Conservation (phyloP, 2,797 vertebrate genomes). For the Silurus aristotelis region DNA sequence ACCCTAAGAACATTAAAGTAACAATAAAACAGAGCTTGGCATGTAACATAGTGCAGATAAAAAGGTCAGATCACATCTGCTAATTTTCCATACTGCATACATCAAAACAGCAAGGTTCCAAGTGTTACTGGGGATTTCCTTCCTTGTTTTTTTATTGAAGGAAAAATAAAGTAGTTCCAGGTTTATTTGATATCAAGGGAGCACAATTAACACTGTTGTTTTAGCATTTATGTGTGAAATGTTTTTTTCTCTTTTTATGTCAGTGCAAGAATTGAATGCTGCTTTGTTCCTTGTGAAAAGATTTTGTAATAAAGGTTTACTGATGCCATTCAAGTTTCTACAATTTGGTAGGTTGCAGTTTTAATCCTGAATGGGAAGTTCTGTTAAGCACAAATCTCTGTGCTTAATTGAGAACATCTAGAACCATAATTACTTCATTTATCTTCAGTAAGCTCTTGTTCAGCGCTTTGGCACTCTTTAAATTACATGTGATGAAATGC, state of each 20-base stretch:
- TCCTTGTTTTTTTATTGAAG: slow-evolving; percentile 15
- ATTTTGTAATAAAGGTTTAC: slow-evolving; percentile 1
- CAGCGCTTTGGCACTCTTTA: not conserved
- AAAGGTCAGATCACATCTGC: slow-evolving; percentile 40
- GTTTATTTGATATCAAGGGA: slow-evolving; percentile 4
- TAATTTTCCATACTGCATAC: slow-evolving; percentile 52
- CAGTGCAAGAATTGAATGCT: not conserved
- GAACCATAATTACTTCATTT: not conserved
- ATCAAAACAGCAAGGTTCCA: slow-evolving; percentile 13
- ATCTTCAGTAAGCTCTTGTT: not conserved
- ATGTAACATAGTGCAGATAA: slow-evolving; percentile 48
- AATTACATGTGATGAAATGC: not conserved
- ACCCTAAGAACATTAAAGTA: slow-evolving; percentile 44
- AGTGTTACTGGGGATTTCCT: slow-evolving; percentile 25
- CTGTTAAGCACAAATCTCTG: not conserved
- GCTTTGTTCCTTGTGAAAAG: slow-evolving; percentile 2
- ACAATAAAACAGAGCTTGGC: slow-evolving; percentile 50
- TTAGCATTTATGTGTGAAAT: slow-evolving; percentile 15
- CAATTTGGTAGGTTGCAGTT: not conserved
- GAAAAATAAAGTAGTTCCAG: slow-evolving; percentile 32
- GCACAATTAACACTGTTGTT: slow-evolving; percentile 2
- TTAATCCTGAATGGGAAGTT: not conserved
- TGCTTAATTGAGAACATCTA: too few relatives aligned
- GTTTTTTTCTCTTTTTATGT: not conserved
- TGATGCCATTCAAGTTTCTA: not conserved